Evolutionary conservation across 2,113 vertebrate genomes (phyloP).

Genomic region (Myrmophylax atrothorax): DNA sequence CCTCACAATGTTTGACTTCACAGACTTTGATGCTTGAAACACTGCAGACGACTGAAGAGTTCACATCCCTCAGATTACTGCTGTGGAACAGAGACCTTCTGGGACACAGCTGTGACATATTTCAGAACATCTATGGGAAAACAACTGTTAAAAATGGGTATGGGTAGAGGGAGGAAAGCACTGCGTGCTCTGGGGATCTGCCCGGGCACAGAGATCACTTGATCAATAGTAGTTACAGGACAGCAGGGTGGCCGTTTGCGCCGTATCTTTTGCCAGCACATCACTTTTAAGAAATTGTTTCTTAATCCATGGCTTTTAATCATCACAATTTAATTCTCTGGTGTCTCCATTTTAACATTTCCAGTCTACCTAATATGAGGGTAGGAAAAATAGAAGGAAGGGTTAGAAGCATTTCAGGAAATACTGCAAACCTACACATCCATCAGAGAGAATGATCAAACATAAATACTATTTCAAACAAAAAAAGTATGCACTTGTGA

Average conservation of each 20-base stretch:
- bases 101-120: background rate
- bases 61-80: background rate
- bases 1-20: background rate
- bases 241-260: background rate
- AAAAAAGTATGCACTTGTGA: background rate
- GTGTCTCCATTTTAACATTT: background rate
- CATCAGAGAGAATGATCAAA: background rate
- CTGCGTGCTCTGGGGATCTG: background rate
- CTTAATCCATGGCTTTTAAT: background rate
- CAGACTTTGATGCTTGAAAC: background rate
- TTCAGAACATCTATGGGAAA: background rate
- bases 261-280: background rate
- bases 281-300: background rate
- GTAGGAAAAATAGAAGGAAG: background rate
- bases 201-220: background rate
- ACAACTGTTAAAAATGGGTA: background rate
- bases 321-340: background rate
- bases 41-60: background rate
- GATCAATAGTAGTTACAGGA: background rate
- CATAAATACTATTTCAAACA: background rate
- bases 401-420: background rate
- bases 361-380: background rate
- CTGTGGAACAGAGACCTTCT: background rate
- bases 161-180: background rate
- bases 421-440: background rate